Evolutionary conservation across 2,113 vertebrate species (phyloP), one percentile per base, ranked within the genome.

Genomic region (Paralichthys olivaceus): DNA sequence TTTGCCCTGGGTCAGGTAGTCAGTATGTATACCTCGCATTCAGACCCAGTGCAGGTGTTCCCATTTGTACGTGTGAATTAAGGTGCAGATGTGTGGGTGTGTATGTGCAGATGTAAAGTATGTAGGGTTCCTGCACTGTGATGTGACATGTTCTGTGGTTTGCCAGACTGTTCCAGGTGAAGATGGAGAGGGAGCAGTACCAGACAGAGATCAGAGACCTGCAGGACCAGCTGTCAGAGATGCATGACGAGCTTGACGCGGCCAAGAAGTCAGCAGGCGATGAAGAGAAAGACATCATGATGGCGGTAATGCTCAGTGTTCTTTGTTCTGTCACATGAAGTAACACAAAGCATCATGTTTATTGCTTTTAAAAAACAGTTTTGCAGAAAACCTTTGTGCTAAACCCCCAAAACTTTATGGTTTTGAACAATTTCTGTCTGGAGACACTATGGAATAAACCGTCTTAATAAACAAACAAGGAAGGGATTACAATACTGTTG

Each of bases 161-260:
- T 84, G 59, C 63, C 81, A 99, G 98, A 87, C 93, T 99, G 76
- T 98, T 97, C 87, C 95, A 98, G 95, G 96, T 98, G 86, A 99
- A 98, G 92, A 99, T 99, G 95, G 98, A 99, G 69, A 94, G 95
- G 69, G 97, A 99, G 26, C 95, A 98, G 79, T 95, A 96, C 84
- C 98, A 99, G 94, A 97, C 95, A 0, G 97, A 99, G 92, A 97
- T 99, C 90, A 91, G 98, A 86, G 98, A 99, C 88, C 94, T 99
- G 88, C 97, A 99, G 87, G 98, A 99, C 76, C 98, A 99, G 87
- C 96, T 99, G 54, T 99, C 98, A 0, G 98, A 99, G 91, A 99
- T 99, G 98, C 98, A 99, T 0, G 98, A 99, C 40, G 97, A 99
- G 82, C 90, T 99, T 22, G 98, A 99, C 88, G 87, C 85, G 0